phyloP scores from a whole-genome alignment of 2,888 invertebrate genomes.

The Priocnemis perturbator region DNA sequence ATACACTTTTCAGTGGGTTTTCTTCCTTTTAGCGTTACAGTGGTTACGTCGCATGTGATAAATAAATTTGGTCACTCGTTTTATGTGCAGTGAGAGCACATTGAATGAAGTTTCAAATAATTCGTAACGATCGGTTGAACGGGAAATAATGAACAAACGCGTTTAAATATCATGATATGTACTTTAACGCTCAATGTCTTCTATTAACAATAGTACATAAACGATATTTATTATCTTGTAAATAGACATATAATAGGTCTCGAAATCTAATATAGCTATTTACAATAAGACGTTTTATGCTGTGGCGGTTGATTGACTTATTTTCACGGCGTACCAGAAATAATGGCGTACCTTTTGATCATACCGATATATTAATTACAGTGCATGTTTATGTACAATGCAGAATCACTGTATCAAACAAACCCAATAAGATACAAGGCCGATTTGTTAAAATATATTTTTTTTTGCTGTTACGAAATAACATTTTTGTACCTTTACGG shows the following conservation, averaged over 20 bases:
- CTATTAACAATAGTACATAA: conserved; percentile 31
- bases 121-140: conserved; percentile 51
- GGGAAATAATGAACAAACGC: conserved; percentile 53
- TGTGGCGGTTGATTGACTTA: conserved; percentile 29
- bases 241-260: conserved; percentile 13
- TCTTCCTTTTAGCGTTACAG: no score
- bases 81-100: no score
- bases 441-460: conserved; percentile 46
- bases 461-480: conserved; percentile 42
- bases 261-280: conserved; percentile 39
- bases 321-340: conserved; percentile 20
- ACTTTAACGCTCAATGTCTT: conserved; percentile 42
- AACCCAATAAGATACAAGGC: conserved; percentile 33
- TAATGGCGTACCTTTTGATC: conserved; percentile 16
- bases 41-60: no score
- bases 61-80: no score
- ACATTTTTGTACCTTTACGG: conserved; percentile 34
- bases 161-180: conserved; percentile 55
- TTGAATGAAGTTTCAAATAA: conserved; percentile 1
- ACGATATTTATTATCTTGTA: conserved; percentile 8
- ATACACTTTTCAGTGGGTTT: no score
- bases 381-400: conserved; percentile 52
- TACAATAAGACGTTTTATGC: conserved; percentile 45
- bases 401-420: conserved; percentile 37
- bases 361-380: conserved; percentile 35